These are phyloP conservation scores for Merops nubicus DNA, from an alignment of 2,113 vertebrate genomes.

Conservation along the genomic window DNA sequence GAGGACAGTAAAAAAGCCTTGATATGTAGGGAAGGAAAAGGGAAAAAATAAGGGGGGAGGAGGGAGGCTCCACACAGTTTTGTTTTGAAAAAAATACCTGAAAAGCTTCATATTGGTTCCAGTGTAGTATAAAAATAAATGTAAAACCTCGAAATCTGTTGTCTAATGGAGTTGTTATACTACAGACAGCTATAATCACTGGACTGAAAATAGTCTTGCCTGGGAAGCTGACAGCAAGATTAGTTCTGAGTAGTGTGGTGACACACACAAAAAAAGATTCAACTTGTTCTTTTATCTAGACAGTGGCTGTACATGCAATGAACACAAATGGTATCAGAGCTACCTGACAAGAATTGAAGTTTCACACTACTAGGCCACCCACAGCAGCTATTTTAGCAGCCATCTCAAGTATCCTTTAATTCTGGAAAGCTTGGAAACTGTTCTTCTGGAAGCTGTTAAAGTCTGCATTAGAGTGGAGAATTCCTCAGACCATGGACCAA, in stretches of 20 bases:
- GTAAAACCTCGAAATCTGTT: not conserved
- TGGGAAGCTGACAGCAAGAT: not conserved
- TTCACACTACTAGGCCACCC: not conserved
- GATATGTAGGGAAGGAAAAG: not conserved
- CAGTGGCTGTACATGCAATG: not conserved
- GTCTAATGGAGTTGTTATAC: not conserved
- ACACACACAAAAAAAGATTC: not conserved
- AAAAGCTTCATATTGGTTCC: not conserved
- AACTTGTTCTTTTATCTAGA: not conserved
- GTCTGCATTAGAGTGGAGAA: not conserved
- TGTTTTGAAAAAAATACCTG: not conserved
- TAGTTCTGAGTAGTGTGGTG: not conserved
- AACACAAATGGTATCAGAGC: not conserved
- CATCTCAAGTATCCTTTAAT: not conserved
- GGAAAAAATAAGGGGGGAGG: not conserved
- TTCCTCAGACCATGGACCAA: not conserved
- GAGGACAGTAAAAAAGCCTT: not conserved
- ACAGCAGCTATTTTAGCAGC: not conserved
- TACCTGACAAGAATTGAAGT: not conserved
- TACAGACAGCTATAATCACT: not conserved
- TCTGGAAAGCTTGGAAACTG: not conserved
- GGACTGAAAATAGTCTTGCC: not conserved
- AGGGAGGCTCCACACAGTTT: not conserved
- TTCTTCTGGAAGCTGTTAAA: too few relatives aligned
- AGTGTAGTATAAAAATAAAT: not conserved